Conservation (phyloP, 2,888 invertebrate species). For the Drosophila merina region DNA sequence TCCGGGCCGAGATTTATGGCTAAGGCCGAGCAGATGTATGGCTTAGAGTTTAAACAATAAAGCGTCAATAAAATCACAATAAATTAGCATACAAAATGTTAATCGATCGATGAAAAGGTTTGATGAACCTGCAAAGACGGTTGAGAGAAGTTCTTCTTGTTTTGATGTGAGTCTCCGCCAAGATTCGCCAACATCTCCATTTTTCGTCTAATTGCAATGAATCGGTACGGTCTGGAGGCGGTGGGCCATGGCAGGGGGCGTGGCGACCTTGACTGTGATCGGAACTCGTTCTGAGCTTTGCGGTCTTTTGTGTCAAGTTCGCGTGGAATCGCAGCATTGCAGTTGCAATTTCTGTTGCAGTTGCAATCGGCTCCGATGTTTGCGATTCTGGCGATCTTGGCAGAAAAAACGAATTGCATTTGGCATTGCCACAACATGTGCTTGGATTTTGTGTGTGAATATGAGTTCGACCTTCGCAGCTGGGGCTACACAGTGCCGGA, state of each 20-base stretch:
- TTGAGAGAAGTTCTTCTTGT: not conserved
- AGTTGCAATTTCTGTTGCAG: slow-evolving; percentile 53
- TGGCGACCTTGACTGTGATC: slow-evolving; percentile 73
- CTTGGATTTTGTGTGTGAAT: slow-evolving; percentile 46
- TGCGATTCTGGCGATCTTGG: slow-evolving; percentile 38
- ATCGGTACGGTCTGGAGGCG: slow-evolving; percentile 2
- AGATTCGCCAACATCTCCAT: not conserved
- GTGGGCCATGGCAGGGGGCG: slow-evolving; percentile 3
- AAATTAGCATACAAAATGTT: slow-evolving; percentile 14
- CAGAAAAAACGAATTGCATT: slow-evolving; percentile 29
- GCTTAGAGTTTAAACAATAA: not conserved
- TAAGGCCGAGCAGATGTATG: not conserved
- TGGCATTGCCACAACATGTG: slow-evolving; percentile 31
- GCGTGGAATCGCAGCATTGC: slow-evolving; percentile 48
- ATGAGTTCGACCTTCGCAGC: slow-evolving; percentile 75
- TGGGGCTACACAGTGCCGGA: slow-evolving; percentile 20
- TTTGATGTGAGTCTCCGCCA: no score
- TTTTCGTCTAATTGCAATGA: not conserved
- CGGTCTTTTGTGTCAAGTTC: slow-evolving; percentile 70
- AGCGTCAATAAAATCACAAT: slow-evolving; percentile 6
- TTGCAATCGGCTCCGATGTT: slow-evolving; percentile 15
- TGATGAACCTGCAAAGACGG: not conserved
- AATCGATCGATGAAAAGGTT: not conserved
- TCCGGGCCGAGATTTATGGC: not conserved
- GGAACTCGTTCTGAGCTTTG: slow-evolving; percentile 25